Evolutionary conservation across 2,888 invertebrate species (phyloP), one percentile per base, ranked within the genome.

Genomic region (Ceramica pisi): DNA sequence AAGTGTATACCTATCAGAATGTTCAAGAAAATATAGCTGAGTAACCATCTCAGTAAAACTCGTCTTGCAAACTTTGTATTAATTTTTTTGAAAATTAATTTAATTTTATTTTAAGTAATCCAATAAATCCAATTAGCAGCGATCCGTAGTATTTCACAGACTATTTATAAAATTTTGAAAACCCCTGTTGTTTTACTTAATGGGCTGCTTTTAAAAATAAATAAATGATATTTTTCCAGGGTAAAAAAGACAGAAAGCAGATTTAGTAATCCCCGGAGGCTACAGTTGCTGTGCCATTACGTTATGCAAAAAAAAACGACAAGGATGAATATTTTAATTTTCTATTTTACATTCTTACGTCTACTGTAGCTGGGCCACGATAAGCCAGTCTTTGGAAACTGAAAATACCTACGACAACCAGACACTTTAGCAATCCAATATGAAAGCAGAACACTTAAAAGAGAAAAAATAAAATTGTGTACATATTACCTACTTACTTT

Each of bases 61-160:
- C n/a, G n/a, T n/a, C n/a, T n/a, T n/a, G n/a, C n/a, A n/a, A n/a
- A n/a, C n/a, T n/a, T n/a, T n/a, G 6, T 19, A 44, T 26, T 26
- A 21, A 38, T 14, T 46, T 59, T 0, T 67, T 38, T 53, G 0
- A 23, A 75, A 50, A 38, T 21, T 8, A 21, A 4, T 10, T 57
- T 51, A 31, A 44, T 51, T 46, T 21, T n/a, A 16, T 65, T 26
- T 50, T 12, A 21, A 41, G 19, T n/a, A 3, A 12, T 41, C 38
- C 38, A 44, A 5, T 44, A 51, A 51, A 53, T 73, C 14, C 26
- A 55, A 23, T 73, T 16, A 53, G 53, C 48, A 41, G 23, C 14
- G 19, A 60, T 41, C 55, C 41, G 14, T 41, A 10, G 12, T 31
- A n/a, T 46, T 60, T 59, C n/a, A 46, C 16, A 38, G 21, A 46